phyloP scores from a whole-genome alignment of 2,113 vertebrate species.

The Nesogale talazaci region DNA sequence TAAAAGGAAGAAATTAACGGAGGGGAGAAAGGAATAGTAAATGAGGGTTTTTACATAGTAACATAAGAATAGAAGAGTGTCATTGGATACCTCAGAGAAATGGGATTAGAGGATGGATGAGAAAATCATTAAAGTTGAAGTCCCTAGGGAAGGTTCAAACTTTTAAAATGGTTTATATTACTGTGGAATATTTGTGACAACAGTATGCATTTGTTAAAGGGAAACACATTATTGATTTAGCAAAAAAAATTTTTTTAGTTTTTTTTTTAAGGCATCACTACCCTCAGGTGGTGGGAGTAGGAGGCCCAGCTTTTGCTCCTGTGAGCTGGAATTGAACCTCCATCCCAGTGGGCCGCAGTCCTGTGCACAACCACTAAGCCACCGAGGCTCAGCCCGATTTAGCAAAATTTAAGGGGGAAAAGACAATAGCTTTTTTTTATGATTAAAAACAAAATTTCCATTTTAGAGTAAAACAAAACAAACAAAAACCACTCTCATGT shows the following conservation, averaged over 20 bases:
- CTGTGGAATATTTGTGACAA: background rate
- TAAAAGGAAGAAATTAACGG: background rate
- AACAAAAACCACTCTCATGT: too few species aligned
- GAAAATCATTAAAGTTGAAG: conserved; percentile 1
- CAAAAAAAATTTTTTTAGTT: too few species aligned
- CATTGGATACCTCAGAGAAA: background rate
- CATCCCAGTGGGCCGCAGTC: too few species aligned
- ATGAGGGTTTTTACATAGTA: background rate
- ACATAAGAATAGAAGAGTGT: background rate
- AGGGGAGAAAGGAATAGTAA: background rate
- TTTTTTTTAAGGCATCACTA: too few species aligned
- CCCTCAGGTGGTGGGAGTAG: too few species aligned
- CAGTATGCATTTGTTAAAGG: background rate
- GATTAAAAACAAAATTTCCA: background rate
- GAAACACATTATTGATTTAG: background rate
- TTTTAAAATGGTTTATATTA: background rate
- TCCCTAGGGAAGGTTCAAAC: background rate
- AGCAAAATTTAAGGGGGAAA: background rate
- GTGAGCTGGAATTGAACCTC: too few species aligned
- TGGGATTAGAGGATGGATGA: background rate
- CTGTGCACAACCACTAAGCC: too few species aligned
- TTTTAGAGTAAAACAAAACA: too few species aligned
- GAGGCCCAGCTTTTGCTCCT: too few species aligned
- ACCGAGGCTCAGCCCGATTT: too few species aligned
- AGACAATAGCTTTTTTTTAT: background rate